Evolutionary conservation across 2,888 invertebrate genomes (phyloP), one percentile per base, ranked within the genome.

Genomic region (Isoperla grammatica): DNA sequence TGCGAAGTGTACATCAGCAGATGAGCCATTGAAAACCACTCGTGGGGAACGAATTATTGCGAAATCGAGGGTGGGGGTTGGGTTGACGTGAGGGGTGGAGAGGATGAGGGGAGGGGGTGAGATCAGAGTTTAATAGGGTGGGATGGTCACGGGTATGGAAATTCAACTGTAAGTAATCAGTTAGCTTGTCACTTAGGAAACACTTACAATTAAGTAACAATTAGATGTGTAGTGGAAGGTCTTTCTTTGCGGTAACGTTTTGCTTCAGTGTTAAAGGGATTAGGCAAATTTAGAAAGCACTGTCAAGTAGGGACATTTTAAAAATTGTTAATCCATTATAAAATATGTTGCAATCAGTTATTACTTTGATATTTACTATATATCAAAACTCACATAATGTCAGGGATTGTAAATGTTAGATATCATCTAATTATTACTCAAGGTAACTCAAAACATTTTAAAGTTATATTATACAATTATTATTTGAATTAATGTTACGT

Each of bases 71-170:
- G 35, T 12, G 2, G 29, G n/a, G 15, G 37, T 37, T 20, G 23
- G 49, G 49, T 20, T 12, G 12, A 12, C 12, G 39, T 53, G 53
- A 37, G 19, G 17, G 53, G 39, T n/a, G 53, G 49, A n/a, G 49
- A 23, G 49, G n/a, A n/a, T 8, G 23, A 23, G 53, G 53, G 37
- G 53, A 2, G 12, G 53, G 37, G 39, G 39, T 53, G 53, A 53
- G 53, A 53, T 53, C 53, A 53, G 53, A 39, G 53, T 53, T 53
- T 53, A 53, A 53, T 53, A 19, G 53, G 53, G 53, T 37, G 53
- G 39, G 53, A 53, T 53, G 53, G 35, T 53, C 53, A 53, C 37
- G 53, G 8, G 5, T 8, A 29, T 4, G 29, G 29, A 29, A 8
- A 4, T 29, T 29, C 37, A 53, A 53, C 35, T 53, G 37, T 37